Evolutionary conservation across 2,888 invertebrate genomes (phyloP), one percentile per base, ranked within the genome.

Genomic region (Entomobrya multifasciata): DNA sequence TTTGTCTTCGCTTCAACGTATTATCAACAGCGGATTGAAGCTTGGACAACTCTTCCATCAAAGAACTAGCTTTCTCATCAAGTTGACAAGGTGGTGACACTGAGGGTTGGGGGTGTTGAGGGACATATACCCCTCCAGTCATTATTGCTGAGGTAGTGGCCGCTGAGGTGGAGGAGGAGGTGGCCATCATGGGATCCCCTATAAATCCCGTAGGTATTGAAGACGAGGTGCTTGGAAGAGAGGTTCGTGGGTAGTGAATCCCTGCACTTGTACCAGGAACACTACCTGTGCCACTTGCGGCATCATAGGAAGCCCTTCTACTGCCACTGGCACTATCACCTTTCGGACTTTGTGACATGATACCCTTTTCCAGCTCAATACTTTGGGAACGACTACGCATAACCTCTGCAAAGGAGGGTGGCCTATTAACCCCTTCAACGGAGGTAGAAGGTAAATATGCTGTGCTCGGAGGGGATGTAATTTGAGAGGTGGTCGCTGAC

Each of bases 1-100:
- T 47, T 72, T 88, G 88, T 13, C 90, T 88, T 76, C 90, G 90
- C 11, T 89, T 89, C 13, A 89, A 78, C 0, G 89, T 89, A 17
- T 85, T 88, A 49, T 91, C 90, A 25, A 91, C 90, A 10, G 90
- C 91, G 49, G 90, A 90, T 74, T 91, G 91, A 41, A 91, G 89
- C 67, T 90, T 90, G 62, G 88, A 87, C 22, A 91, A 80, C 77
- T 91, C 90, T 74, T 91, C 90, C 90, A 91, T 90, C 13, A 91
- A 88, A 25, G 90, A 90, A 67, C 84, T 89, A 0, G 90, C 88
- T 67, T 91, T 90, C 13, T 90, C 88, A 74, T 90, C 90, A 49
- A 86, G 70, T 70, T 84, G 79, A 11, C 81, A 57, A 2, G 70
- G 86, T 20, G 65, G 82, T 4, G 84, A 60, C 15, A 62, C 36